These are phyloP conservation scores for Diogma glabrata DNA, from an alignment of 2,888 invertebrate species.

Conservation along the genomic window DNA sequence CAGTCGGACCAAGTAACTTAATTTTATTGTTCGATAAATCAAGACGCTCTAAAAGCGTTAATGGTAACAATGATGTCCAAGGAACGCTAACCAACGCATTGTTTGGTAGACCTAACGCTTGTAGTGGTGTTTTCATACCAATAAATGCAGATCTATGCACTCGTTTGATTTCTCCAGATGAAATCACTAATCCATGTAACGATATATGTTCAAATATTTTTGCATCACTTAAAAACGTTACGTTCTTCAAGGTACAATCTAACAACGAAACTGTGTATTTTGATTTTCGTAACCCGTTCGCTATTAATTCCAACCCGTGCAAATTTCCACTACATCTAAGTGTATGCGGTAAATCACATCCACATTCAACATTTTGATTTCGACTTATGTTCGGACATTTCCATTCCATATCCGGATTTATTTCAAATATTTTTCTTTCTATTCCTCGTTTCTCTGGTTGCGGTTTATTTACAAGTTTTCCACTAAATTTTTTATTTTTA, in stretches of 20 bases:
- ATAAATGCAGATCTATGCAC: slow-evolving; percentile 65
- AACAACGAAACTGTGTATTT: slow-evolving; percentile 61
- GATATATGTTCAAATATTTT: slow-evolving; percentile 52
- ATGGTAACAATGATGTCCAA: slow-evolving; percentile 52
- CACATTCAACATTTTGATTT: slow-evolving; percentile 62
- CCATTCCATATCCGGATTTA: slow-evolving; percentile 43
- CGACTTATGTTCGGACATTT: slow-evolving; percentile 63
- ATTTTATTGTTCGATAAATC: slow-evolving; percentile 71
- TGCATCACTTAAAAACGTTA: slow-evolving; percentile 52
- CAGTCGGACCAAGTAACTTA: slow-evolving; percentile 52
- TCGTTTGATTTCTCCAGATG: slow-evolving; percentile 66
- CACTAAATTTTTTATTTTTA: slow-evolving; percentile 7
- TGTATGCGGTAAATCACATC: slow-evolving; percentile 76
- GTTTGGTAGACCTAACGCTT: slow-evolving; percentile 73
- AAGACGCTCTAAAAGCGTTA: slow-evolving; percentile 62
- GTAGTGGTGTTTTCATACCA: slow-evolving; percentile 58
- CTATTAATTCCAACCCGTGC: slow-evolving; percentile 49
- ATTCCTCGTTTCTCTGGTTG: slow-evolving; percentile 28
- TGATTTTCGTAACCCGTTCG: slow-evolving; percentile 43
- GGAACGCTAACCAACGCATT: slow-evolving; percentile 69
- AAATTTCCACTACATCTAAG: slow-evolving; percentile 68
- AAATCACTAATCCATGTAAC: slow-evolving; percentile 71
- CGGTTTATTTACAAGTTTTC: slow-evolving; percentile 30
- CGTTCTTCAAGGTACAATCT: slow-evolving; percentile 67
- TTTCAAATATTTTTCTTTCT: slow-evolving; percentile 22